Evolutionary conservation across 2,888 invertebrate genomes (phyloP).

Genomic region (Cheiracanthium punctorium): DNA sequence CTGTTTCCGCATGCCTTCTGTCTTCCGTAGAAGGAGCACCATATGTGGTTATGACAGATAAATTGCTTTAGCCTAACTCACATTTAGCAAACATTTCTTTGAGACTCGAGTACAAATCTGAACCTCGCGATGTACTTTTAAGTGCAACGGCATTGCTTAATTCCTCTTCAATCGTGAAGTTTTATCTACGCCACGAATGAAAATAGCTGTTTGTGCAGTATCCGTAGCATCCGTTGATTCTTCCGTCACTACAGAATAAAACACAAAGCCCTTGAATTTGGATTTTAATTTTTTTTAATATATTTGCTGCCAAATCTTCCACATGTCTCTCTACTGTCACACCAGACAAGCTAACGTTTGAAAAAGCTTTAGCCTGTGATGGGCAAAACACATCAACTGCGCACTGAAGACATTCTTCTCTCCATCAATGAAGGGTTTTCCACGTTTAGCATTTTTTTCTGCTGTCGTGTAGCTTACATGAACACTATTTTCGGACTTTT

Average conservation of each 20-base stretch:
- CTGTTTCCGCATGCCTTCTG: neutral
- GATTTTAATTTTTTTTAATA: too few species aligned
- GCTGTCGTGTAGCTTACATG: neutral
- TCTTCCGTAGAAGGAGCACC: neutral
- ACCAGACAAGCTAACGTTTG: neutral
- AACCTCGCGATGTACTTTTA: neutral
- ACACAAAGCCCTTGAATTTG: too few species aligned
- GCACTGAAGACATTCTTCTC: neutral
- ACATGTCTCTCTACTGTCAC: neutral
- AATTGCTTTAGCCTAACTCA: neutral
- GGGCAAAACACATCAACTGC: neutral
- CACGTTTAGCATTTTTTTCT: too few species aligned
- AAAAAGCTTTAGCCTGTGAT: neutral
- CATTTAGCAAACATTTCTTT: neutral
- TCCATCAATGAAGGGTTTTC: neutral
- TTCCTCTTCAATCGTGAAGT: too few species aligned
- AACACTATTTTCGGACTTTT: too few species aligned
- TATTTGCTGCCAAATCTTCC: too few species aligned
- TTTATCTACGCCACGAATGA: too few species aligned
- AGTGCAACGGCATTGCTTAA: too few species aligned
- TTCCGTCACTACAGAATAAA: too few species aligned
- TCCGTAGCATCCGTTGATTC: too few species aligned
- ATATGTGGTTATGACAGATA: neutral
- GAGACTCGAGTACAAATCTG: conserved; percentile 2
- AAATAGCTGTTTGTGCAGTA: too few species aligned